These are phyloP conservation scores for Catharus ustulatus DNA, from an alignment of 2,797 vertebrate genomes.

Conservation along the genomic window DNA sequence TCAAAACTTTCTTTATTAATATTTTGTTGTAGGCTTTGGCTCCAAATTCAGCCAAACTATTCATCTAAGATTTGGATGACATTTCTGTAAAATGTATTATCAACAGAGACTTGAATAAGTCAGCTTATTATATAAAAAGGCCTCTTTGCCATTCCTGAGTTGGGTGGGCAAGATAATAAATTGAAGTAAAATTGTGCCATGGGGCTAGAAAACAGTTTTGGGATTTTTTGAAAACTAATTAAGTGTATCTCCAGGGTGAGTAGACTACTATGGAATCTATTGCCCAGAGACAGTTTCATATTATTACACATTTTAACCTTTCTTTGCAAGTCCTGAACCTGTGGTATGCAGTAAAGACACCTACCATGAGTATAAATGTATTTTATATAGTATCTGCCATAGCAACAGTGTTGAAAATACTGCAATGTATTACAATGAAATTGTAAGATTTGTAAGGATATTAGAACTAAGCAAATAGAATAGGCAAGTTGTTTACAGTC, in stretches of 20 bases:
- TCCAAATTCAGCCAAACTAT: slow-evolving; percentile 24
- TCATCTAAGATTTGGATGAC: slow-evolving; percentile 24
- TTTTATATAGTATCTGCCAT: not conserved
- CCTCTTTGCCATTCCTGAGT: not conserved
- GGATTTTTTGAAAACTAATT: not conserved
- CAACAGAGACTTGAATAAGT: not conserved
- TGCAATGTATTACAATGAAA: not conserved
- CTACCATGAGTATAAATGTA: not conserved
- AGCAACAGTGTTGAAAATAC: not conserved
- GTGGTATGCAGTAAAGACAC: not conserved
- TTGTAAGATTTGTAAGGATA: not conserved
- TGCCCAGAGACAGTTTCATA: not conserved
- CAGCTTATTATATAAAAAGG: not conserved
- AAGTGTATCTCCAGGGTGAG: not conserved
- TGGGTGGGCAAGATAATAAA: not conserved
- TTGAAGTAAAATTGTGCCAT: not conserved
- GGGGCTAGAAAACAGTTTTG: not conserved
- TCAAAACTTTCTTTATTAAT: slow-evolving; percentile 42
- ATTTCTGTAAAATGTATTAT: not conserved
- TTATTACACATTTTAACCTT: not conserved
- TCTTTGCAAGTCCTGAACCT: not conserved
- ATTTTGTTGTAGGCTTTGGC: slow-evolving; percentile 47
- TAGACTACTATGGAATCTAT: not conserved
- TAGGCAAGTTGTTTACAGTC: not conserved
- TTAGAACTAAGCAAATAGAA: not conserved